phyloP scores from a whole-genome alignment of 2,113 vertebrate species.

The Phylloscopus trochiloides region DNA sequence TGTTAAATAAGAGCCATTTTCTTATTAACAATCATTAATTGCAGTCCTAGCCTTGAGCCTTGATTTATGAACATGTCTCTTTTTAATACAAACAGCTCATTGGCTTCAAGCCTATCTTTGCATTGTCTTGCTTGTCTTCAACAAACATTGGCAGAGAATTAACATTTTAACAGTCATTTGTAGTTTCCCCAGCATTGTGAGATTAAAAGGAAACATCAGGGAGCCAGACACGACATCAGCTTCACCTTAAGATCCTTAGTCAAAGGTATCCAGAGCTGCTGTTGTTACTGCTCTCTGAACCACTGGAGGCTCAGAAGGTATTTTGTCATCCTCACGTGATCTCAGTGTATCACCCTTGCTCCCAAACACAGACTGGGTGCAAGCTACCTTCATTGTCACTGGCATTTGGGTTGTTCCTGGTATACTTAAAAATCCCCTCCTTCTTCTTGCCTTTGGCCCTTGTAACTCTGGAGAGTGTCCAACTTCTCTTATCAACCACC shows the following conservation, averaged over 20 bases:
- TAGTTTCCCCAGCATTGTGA: background rate
- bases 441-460: background rate
- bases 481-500: background rate
- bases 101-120: background rate
- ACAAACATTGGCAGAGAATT: background rate
- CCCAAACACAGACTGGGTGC: background rate
- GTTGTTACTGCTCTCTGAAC: background rate
- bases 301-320: background rate
- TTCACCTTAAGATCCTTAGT: background rate
- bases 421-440: fast-evolving
- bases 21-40: background rate
- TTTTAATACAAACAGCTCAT: background rate
- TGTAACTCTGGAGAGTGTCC: background rate
- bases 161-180: background rate
- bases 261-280: background rate
- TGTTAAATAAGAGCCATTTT: background rate
- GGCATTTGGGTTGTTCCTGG: background rate
- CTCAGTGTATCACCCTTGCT: background rate
- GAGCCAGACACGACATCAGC: background rate
- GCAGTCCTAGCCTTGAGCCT: background rate
- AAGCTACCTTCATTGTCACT: fast-evolving
- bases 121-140: background rate
- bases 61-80: background rate
- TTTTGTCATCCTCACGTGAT: background rate
- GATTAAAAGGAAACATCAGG: background rate